Base-by-base conservation (phyloP, 1,140 invertebrate genomes). In the Cataglyphis hispanica region DNA sequence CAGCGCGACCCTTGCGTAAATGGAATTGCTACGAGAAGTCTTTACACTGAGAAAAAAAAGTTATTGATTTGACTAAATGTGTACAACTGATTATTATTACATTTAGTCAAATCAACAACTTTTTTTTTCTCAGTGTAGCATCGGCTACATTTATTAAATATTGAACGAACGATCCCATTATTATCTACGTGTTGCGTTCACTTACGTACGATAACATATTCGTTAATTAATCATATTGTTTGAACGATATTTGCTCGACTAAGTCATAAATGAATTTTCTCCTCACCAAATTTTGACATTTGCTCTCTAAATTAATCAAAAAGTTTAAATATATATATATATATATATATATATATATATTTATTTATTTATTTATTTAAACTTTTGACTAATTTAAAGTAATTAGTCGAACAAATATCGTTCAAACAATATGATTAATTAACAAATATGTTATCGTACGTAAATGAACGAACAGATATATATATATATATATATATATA, bases 1-100 rank as follows among this genome's bases (percentile, higher is more conserved):
- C 80, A 64, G 46, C 46, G 27, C n/a, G 69, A n/a, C 85, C 60
- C 37, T 81, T 87, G 31, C 69, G 50, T 87, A 90, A 90, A 89
- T 87, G 69, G 69, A 66, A 87, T 89, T 76, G 27, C 75, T 81
- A 78, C 27, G 27, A 34, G n/a, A n/a, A n/a, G n/a, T n/a, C n/a
- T n/a, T n/a, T n/a, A n/a, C n/a, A n/a, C n/a, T n/a, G n/a, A n/a
- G n/a, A n/a, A n/a, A n/a, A n/a, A n/a, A n/a, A n/a, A n/a, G n/a
- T n/a, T n/a, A n/a, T n/a, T n/a, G n/a, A n/a, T n/a, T n/a, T n/a
- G n/a, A n/a, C n/a, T n/a, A n/a, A n/a, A n/a, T n/a, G n/a, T n/a
- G n/a, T n/a, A n/a, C n/a, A n/a, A n/a, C n/a, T n/a, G n/a, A n/a
- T n/a, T n/a, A n/a, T n/a, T n/a, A n/a, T n/a, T n/a, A n/a, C n/a